Percentiles rank a stretch among this genome's conserved stretches.
Evolutionary conservation across 2,797 vertebrate genomes (phyloP).

Genomic region (Cyclura pinguis): DNA sequence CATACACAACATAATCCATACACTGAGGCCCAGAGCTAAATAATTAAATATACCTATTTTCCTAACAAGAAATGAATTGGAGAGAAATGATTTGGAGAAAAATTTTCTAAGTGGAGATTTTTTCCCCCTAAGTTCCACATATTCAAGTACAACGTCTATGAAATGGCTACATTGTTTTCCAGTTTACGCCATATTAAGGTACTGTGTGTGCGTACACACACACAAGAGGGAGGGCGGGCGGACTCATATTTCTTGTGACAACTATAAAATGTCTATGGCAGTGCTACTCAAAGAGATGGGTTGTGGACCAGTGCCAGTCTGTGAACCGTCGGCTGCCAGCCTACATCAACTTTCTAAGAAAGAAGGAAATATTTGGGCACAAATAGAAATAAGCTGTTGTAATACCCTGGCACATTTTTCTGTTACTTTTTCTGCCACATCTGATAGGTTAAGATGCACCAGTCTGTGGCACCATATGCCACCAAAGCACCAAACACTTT

Average conservation of each 20-base stretch:
- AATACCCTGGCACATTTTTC: no score
- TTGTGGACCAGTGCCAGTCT: no score
- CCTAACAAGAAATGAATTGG: not conserved
- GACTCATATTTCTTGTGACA: not conserved
- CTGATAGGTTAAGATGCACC: no score
- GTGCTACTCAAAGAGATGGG: no score
- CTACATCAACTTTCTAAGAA: no score
- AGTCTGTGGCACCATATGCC: not conserved
- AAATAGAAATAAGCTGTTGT: no score
- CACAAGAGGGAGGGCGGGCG: not conserved
- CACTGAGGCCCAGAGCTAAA: not conserved
- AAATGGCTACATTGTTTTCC: not conserved
- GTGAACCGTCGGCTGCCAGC: no score
- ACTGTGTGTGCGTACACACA: no score
- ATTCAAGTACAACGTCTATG: not conserved
- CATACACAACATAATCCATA: rapidly evolving
- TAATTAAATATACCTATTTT: not conserved
- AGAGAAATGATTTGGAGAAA: not conserved
- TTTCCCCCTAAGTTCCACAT: not conserved
- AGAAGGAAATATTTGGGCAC: no score
- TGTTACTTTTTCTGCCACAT: no score
- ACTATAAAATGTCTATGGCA: not conserved
- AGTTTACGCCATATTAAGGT: not conserved
- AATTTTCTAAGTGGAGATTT: not conserved
- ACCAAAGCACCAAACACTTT: constrained; percentile 51